These are phyloP conservation scores for Scaptomyza pallida DNA, from an alignment of 1,140 invertebrate species.

Conservation along the genomic window DNA sequence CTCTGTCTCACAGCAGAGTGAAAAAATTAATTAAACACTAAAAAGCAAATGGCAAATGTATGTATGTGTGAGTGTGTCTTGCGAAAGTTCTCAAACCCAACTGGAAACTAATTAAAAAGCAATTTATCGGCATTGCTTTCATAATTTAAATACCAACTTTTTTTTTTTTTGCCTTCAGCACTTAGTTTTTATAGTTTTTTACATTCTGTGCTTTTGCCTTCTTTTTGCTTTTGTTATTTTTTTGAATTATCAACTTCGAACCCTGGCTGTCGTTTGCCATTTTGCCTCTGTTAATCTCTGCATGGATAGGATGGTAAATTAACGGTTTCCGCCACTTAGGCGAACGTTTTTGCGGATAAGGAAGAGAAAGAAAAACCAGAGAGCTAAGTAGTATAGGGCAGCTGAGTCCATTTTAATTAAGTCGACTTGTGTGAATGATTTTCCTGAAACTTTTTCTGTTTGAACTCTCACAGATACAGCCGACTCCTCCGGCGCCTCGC, in stretches of 20 bases:
- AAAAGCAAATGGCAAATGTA: conserved; percentile 13
- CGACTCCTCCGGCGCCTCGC: no score
- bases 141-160: conserved; percentile 31
- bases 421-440: conserved; percentile 46
- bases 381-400: conserved; percentile 10
- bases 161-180: neutral
- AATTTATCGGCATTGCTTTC: conserved; percentile 47
- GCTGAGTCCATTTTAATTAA: conserved; percentile 58
- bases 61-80: neutral
- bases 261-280: conserved; percentile 11
- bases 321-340: conserved; percentile 45
- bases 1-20: neutral
- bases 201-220: no score
- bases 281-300: conserved; percentile 8
- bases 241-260: conserved; percentile 1
- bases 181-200: conserved; percentile 13
- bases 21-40: conserved; percentile 36
- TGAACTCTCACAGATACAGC: conserved; percentile 22
- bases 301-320: conserved; percentile 24
- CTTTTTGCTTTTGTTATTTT: neutral
- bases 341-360: conserved; percentile 2
- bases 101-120: conserved; percentile 70
- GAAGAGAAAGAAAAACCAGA: conserved; percentile 20
- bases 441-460: conserved; percentile 46
- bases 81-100: conserved; percentile 25